These are phyloP conservation scores for Allobates femoralis DNA, from an alignment of 2,797 vertebrate genomes.

Conservation along the genomic window DNA sequence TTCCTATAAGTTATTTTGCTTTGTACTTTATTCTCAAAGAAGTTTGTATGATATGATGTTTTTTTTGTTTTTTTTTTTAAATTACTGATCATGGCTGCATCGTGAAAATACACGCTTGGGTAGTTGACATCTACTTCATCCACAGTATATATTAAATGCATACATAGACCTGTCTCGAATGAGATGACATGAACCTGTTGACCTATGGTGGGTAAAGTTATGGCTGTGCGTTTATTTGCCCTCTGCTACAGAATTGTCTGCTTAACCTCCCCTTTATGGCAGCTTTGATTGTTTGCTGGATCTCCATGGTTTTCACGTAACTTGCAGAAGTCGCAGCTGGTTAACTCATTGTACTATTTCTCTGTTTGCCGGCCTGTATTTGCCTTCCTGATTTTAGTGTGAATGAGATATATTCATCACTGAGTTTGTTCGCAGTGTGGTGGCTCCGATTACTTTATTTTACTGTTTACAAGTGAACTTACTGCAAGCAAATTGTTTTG, in stretches of 20 bases:
- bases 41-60: not conserved
- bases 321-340: constrained; percentile 73
- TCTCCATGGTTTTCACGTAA: constrained; percentile 74
- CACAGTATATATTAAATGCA: not conserved
- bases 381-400: constrained; percentile 69
- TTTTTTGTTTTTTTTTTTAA: no score
- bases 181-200: constrained; percentile 52
- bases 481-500: not conserved
- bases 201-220: constrained; percentile 72
- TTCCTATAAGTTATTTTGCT: no score
- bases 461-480: not conserved
- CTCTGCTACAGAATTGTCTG: constrained; percentile 68
- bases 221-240: constrained; percentile 76
- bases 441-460: constrained; percentile 2
- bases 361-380: constrained; percentile 74
- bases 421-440: constrained; percentile 45
- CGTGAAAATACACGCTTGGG: not conserved
- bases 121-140: not conserved
- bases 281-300: constrained; percentile 66
- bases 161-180: constrained; percentile 8
- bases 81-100: not conserved
- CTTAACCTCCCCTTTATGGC: constrained; percentile 66
- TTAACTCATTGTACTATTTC: constrained; percentile 65
- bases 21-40: no score
- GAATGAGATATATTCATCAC: constrained; percentile 64